Percentiles rank a stretch among this genome's conserved stretches.
Evolutionary conservation across 2,797 vertebrate species (phyloP).

Genomic region (Gila robusta): DNA sequence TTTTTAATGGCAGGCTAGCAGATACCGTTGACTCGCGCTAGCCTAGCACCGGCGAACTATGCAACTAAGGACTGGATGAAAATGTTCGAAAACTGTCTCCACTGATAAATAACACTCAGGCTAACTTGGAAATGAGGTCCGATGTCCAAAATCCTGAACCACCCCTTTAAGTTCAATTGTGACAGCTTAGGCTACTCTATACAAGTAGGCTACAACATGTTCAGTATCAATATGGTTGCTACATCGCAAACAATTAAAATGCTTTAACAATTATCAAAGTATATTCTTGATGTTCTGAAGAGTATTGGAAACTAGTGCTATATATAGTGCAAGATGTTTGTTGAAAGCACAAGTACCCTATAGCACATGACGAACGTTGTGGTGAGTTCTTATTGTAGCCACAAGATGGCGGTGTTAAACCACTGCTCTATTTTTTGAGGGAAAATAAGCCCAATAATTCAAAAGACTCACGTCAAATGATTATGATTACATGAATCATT

Average conservation of each 20-base stretch:
- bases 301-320: neutral
- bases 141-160: no score
- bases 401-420: constrained; percentile 42
- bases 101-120: no score
- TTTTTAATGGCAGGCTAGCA: no score
- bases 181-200: no score
- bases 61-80: no score
- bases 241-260: neutral
- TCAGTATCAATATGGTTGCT: neutral
- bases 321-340: neutral
- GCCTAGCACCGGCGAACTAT: no score
- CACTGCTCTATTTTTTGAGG: neutral
- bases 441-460: neutral
- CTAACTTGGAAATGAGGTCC: no score
- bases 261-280: neutral
- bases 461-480: neutral
- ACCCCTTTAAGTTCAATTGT: no score
- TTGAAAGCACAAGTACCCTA: neutral
- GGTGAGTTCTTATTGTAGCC: neutral
- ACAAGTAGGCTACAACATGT: no score
- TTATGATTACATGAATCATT: neutral
- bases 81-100: no score
- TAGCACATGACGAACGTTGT: no score
- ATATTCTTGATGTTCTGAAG: neutral
- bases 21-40: no score